Base-by-base conservation (phyloP, 2,113 vertebrate genomes). In the Campylomormyrus tamandua region DNA sequence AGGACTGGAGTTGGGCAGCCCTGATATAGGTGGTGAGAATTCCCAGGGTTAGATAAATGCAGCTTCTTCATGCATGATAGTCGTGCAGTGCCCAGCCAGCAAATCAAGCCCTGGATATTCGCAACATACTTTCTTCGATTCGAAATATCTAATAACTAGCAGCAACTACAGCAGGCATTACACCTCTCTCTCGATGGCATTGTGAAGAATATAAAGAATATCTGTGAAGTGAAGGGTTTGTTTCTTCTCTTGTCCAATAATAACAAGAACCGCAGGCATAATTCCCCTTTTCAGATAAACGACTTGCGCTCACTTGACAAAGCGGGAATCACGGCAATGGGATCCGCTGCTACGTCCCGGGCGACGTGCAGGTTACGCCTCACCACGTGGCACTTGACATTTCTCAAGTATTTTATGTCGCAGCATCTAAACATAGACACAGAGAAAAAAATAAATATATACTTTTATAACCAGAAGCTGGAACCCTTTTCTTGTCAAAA, bases 401-500 rank as follows among this genome's bases (percentile, higher is more conserved):
- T 90, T 91, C 88, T 91, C 11, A 90, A 90, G 24, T 39, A 27
- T 89, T 88, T 91, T 88, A 87, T 92, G 92, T 92, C 87, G 89
- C 89, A 90, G 90, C 91, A 90, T 93, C 89, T 93, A 91, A 93
- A 93, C 74, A 56, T 83, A 90, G 70, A 66, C 70, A 83, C 87
- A 35, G 39, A 24, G 91, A 91, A 93, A 92, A 88, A 88, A 92
- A 88, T 93, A 93, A 92, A 89, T 90, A 58, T 91, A 94, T 93
- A 93, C 93, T 94, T 91, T 94, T 92, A 74, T 92, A 91, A 94
- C 93, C 77, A 94, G 92, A 94, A 95, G 94, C 91, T 90, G 94
- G 95, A 96, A 96, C 93, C 92, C 89, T 90, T 94, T 96, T 95
- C 94, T 95, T 95, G 95, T 96, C 95, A 97, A 96, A 97, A 95